A percentile compares a stretch with the other conserved stretches of the same genome.
phyloP scores from a whole-genome alignment of 37 sponge, comb jelly and placozoan genomes.

The Axinella damicornis region DNA sequence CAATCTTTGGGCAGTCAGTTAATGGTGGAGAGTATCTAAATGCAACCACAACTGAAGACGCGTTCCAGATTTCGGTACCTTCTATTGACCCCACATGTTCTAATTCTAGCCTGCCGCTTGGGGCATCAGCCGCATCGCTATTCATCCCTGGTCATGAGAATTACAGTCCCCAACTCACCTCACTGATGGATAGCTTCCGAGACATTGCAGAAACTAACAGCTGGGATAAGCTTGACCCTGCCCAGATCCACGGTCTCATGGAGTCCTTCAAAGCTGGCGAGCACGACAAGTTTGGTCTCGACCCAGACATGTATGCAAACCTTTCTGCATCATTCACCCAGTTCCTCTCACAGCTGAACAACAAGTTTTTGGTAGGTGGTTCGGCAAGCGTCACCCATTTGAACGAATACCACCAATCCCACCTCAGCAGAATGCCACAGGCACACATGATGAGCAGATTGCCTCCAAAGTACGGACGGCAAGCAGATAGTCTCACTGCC shows the following conservation, averaged over 20 bases:
- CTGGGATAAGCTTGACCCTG: constrained; percentile 61
- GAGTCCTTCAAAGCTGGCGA: constrained; percentile 61
- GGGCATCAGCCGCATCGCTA: constrained; percentile 5
- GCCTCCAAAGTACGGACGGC: background rate
- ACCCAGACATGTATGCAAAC: constrained; percentile 39
- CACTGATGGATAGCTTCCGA: constrained; percentile 71
- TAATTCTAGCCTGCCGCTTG: background rate
- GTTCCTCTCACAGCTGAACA: constrained; percentile 56
- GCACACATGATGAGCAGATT: background rate
- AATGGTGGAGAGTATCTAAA: constrained; percentile 16
- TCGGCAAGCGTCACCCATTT: constrained; percentile 9
- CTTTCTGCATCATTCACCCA: constrained; percentile 68
- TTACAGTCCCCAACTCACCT: constrained; percentile 32
- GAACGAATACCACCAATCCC: constrained; percentile 16
- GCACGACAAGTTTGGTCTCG: constrained; percentile 62
- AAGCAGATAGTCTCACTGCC: background rate
- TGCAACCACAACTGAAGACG: background rate
- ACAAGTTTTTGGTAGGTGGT: constrained; percentile 12
- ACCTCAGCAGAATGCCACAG: background rate
- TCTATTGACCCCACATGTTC: background rate
- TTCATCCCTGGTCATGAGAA: background rate
- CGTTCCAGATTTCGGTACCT: background rate
- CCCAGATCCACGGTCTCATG: constrained; percentile 59
- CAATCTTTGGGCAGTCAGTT: constrained; percentile 59
- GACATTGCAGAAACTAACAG: constrained; percentile 73